A percentile compares a stretch with the other conserved stretches of the same genome.
Conservation (phyloP, 92 coral and sea anemone genomes). For the Palythoa caribaeorum region DNA sequence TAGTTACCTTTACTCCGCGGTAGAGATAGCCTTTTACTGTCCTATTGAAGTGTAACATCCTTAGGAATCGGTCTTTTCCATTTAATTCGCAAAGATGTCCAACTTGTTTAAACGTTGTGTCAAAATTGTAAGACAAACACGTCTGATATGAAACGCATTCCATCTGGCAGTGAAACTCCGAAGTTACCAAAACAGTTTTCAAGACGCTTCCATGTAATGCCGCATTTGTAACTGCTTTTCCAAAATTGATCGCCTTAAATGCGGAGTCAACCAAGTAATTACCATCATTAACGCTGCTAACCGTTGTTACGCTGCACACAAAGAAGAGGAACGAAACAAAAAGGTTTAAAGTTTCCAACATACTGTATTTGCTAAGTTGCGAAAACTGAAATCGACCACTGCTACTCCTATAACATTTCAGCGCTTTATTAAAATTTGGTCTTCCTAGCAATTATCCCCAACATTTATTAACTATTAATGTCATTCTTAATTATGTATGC, state of each 20-base stretch:
- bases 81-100: constrained; percentile 18
- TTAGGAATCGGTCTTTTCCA: constrained; percentile 20
- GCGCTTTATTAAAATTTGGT: too few relatives aligned
- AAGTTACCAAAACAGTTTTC: not conserved
- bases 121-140: constrained; percentile 27
- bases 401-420: too few relatives aligned
- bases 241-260: constrained; percentile 18
- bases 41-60: not conserved
- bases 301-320: too few relatives aligned
- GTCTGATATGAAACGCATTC: not conserved
- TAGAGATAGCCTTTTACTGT: not conserved
- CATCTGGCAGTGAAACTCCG: constrained; percentile 32
- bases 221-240: constrained; percentile 18
- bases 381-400: too few relatives aligned
- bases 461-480: too few relatives aligned
- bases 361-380: too few relatives aligned
- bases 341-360: too few relatives aligned
- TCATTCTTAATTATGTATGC: too few relatives aligned
- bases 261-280: not conserved
- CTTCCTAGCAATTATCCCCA: too few relatives aligned
- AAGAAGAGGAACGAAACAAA: too few relatives aligned
- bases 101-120: not conserved
- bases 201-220: not conserved
- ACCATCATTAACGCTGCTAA: not conserved
- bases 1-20: constrained; percentile 21